phyloP scores from a whole-genome alignment of 2,797 vertebrate species.

The Trichosurus vulpecula region DNA sequence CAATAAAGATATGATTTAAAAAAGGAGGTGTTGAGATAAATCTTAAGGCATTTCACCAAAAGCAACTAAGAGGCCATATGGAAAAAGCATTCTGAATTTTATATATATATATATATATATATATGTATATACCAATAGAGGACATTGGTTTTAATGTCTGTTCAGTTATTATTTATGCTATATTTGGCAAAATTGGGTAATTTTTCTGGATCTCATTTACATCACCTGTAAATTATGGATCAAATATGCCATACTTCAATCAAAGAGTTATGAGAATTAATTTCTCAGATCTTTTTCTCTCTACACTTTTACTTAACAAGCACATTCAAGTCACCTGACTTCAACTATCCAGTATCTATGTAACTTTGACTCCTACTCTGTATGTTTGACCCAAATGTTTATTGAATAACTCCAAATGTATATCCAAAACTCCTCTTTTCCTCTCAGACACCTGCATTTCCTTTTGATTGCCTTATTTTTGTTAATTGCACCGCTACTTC shows the following conservation, averaged over 20 bases:
- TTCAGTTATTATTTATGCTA: neutral
- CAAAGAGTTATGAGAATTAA: neutral
- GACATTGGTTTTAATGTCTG: neutral
- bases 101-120: too few relatives aligned
- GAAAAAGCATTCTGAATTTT: neutral
- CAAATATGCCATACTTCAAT: neutral
- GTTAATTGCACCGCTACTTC: neutral
- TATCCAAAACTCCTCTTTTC: neutral
- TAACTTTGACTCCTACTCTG: neutral
- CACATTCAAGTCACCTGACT: neutral
- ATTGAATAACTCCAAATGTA: neutral
- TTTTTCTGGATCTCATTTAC: neutral
- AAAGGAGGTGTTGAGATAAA: neutral
- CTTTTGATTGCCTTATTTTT: slow-evolving; percentile 15
- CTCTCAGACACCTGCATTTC: neutral
- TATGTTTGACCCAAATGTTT: neutral
- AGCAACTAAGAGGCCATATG: too few relatives aligned
- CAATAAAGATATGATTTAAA: neutral
- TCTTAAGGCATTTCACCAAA: neutral
- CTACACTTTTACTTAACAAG: neutral
- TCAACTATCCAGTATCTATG: neutral
- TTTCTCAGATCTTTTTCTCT: neutral
- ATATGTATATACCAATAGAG: too few relatives aligned
- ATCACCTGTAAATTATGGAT: neutral
- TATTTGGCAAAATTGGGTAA: neutral